Conservation (phyloP, 1,140 invertebrate species). For the Leptinotarsa undecemlineata region DNA sequence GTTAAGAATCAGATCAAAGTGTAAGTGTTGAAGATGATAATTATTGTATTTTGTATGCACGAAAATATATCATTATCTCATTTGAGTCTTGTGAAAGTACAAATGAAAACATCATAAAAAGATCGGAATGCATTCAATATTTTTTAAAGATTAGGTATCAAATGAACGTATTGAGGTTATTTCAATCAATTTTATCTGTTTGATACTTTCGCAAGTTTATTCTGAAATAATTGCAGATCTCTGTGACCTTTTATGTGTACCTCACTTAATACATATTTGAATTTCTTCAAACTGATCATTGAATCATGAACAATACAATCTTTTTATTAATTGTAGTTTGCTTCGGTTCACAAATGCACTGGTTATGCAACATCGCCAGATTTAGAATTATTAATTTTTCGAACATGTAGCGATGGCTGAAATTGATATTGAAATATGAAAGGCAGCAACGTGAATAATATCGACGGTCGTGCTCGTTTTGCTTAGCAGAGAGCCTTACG, state of each 20-base stretch:
- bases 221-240: too few relatives aligned
- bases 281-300: not conserved
- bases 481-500: not conserved
- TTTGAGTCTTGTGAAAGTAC: not conserved
- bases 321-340: not conserved
- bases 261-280: too few relatives aligned
- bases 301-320: not conserved
- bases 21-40: too few relatives aligned
- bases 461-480: not conserved
- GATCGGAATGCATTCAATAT: too few relatives aligned
- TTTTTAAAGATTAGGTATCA: too few relatives aligned
- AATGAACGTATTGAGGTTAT: too few relatives aligned
- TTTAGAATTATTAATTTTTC: conserved; percentile 3
- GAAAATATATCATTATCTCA: too few relatives aligned
- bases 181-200: too few relatives aligned
- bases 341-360: not conserved
- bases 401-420: not conserved
- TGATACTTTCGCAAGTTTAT: too few relatives aligned
- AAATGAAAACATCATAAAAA: too few relatives aligned
- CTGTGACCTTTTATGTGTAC: too few relatives aligned
- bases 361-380: not conserved
- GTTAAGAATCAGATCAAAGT: too few relatives aligned
- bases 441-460: conserved; percentile 6
- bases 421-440: conserved; percentile 11
- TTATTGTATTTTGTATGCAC: not conserved